A percentile compares a stretch with the other conserved stretches of the same genome.
These are phyloP conservation scores for Haliaeetus leucogaster DNA, from an alignment of 2,113 vertebrate species.

Conservation along the genomic window DNA sequence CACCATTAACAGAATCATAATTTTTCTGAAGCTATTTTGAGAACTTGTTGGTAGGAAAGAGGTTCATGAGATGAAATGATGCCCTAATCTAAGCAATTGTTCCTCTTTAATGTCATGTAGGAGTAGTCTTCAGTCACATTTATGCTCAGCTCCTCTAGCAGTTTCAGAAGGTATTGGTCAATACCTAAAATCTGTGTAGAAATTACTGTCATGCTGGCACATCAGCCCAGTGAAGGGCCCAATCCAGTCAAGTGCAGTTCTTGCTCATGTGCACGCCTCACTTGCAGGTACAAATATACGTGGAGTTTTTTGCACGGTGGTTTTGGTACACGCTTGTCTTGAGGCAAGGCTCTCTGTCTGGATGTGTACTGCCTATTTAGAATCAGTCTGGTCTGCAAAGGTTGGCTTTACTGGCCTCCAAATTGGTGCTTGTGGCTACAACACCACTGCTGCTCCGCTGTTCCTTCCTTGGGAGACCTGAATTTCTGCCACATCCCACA, in stretches of 20 bases:
- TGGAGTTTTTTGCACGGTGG: neutral
- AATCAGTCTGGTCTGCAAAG: neutral
- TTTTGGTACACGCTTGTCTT: neutral
- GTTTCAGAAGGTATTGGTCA: neutral
- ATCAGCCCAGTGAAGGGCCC: neutral
- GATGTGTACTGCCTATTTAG: neutral
- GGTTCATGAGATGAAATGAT: neutral
- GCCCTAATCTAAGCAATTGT: neutral
- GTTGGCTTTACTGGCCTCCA: neutral
- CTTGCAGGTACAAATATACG: neutral
- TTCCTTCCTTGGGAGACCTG: neutral
- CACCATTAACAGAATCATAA: neutral
- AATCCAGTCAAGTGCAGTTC: neutral
- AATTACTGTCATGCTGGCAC: neutral
- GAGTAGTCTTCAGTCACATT: neutral
- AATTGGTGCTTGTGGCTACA: neutral
- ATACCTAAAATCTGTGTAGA: neutral
- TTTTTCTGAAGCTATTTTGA: slow-evolving; percentile 23
- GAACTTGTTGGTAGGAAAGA: neutral
- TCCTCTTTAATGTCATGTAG: neutral
- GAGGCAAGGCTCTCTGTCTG: neutral
- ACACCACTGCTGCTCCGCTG: neutral
- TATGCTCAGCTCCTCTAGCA: neutral
- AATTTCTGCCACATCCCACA: neutral
- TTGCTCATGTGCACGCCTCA: neutral